A percentile compares a stretch with the other conserved stretches of the same genome.
Evolutionary conservation across 2,888 invertebrate genomes (phyloP).

Genomic region (Drepana falcataria): DNA sequence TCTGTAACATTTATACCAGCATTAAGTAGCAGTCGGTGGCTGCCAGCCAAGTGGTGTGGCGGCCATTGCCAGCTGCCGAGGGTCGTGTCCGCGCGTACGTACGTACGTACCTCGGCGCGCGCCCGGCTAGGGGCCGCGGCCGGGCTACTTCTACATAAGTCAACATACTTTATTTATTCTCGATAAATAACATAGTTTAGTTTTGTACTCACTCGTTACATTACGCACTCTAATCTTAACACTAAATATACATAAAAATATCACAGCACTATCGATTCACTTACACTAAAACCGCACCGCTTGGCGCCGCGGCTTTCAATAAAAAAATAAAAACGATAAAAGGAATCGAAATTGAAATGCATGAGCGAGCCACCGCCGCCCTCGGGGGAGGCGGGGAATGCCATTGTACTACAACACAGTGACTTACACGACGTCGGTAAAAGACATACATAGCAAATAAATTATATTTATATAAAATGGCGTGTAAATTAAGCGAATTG

Average conservation of each 20-base stretch:
- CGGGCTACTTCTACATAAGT: too few relatives aligned
- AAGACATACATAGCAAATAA: background rate
- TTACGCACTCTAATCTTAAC: constrained; percentile 61
- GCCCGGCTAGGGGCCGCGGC: too few relatives aligned
- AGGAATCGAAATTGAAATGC: constrained; percentile 72
- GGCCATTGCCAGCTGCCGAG: constrained; percentile 13
- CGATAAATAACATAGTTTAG: constrained; percentile 47
- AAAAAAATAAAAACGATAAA: constrained; percentile 45
- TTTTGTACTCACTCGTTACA: constrained; percentile 67
- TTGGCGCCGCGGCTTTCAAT: constrained; percentile 56
- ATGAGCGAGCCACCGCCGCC: constrained; percentile 44
- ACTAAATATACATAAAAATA: constrained; percentile 77
- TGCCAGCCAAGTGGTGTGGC: constrained; percentile 25
- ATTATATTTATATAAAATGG: background rate
- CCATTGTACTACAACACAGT: background rate
- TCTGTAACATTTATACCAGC: constrained; percentile 53
- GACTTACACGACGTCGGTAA: background rate
- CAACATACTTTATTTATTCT: constrained; percentile 20
- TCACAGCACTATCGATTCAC: constrained; percentile 79
- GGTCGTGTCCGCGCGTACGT: background rate
- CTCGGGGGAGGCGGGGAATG: constrained; percentile 5
- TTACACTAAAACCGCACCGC: constrained; percentile 69
- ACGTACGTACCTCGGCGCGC: background rate
- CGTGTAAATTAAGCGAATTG: background rate
- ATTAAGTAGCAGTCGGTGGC: constrained; percentile 49